Base-by-base conservation (phyloP, 2,888 invertebrate genomes). In the Balanococcus diminutus region DNA sequence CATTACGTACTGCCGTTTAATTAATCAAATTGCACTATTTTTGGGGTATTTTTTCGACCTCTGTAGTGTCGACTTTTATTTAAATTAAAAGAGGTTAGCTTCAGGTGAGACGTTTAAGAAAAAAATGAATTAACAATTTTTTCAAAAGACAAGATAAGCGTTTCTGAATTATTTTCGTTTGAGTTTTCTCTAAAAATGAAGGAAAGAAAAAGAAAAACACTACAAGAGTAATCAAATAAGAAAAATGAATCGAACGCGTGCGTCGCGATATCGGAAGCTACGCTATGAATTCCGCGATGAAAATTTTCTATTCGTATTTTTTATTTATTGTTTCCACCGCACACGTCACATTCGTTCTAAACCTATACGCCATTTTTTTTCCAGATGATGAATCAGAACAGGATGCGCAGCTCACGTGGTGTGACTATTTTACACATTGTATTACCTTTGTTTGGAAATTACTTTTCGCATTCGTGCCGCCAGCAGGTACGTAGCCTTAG, bases 401-500 rank as follows among this genome's bases (percentile, higher is more conserved):
- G 56, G 39, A 84, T 31, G 42, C 25, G 14, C 72, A 84, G 46
- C 39, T 84, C 28, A 86, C 86, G n/a, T 39, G 42, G 36, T 86
- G 86, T 19, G 82, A 86, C 36, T 86, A 86, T 36, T 42, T 86
- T 36, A 86, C 82, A 16, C 82, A 86, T 82, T 82, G 31, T 42
- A 28, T 81, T 16, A 86, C 86, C 25, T 82, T 86, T 61, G 9
- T 86, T 72, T 86, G 86, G 86, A 86, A 86, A 82, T 88, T 86
- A 82, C 42, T 86, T 72, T 86, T 86, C 67, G 86, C 86, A 5
- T 82, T 86, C 31, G 82, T 86, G 28, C 86, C 86, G 42, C 86
- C 86, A 19, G 81, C 86, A 86, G 86, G 86, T 86, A 61, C 31
- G 81, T 82, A 36, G 14, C 42, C 42, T 14, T 42, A 28, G 3